Evolutionary conservation across 2,113 vertebrate species (phyloP).

Genomic region (Sebastes fasciatus): DNA sequence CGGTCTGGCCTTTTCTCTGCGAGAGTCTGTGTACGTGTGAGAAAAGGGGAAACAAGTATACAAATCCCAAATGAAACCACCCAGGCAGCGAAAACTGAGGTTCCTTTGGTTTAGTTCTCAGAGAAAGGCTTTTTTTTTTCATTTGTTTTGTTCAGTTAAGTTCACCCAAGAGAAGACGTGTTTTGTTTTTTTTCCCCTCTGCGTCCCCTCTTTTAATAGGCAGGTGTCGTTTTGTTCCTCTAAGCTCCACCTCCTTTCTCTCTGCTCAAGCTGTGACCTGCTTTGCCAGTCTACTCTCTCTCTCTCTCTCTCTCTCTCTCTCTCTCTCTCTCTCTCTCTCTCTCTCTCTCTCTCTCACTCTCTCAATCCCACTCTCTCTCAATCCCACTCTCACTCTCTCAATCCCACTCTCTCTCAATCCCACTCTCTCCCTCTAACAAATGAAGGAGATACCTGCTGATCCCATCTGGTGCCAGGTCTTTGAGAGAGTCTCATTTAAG

Average conservation of each 20-base stretch:
- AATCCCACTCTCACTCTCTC: neutral
- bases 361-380: neutral
- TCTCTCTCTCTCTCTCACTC: neutral
- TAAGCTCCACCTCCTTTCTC: slow-evolving; percentile 26
- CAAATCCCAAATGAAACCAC: slow-evolving; percentile 24
- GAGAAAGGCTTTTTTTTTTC: neutral
- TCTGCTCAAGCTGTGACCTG: slow-evolving; percentile 68
- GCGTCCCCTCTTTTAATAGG: slow-evolving; percentile 38
- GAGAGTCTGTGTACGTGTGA: neutral
- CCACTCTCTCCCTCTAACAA: slow-evolving; percentile 9
- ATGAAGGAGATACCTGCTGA: slow-evolving; percentile 60
- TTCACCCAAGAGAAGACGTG: slow-evolving; percentile 18
- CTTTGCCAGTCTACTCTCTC: slow-evolving; percentile 32
- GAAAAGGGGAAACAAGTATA: slow-evolving; percentile 1
- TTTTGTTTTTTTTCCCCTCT: slow-evolving; percentile 7
- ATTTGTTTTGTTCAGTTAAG: slow-evolving; percentile 34
- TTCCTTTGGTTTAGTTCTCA: neutral
- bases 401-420: neutral
- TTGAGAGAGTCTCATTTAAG: slow-evolving; percentile 34
- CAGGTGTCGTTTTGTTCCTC: slow-evolving; percentile 65
- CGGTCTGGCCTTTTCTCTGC: neutral
- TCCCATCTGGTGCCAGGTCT: slow-evolving; percentile 57
- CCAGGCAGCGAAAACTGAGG: slow-evolving; percentile 27
- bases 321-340: neutral
- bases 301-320: neutral